A percentile compares a stretch with the other conserved stretches of the same genome.
These are phyloP conservation scores for Oryzaephilus surinamensis DNA, from an alignment of 1,140 invertebrate genomes.

Conservation along the genomic window DNA sequence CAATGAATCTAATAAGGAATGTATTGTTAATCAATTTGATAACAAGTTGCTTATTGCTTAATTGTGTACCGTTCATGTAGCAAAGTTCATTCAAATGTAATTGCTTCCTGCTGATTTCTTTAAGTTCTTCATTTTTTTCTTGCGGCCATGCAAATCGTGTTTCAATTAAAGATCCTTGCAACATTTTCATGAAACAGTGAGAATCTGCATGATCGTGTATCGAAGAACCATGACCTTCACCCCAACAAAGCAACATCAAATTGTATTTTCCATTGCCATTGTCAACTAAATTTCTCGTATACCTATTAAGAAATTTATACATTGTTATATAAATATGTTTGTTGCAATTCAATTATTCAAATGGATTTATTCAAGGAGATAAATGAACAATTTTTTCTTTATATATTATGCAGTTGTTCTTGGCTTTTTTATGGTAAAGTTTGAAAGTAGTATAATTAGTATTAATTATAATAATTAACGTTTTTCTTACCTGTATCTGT, in stretches of 20 bases:
- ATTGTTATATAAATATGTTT: no score
- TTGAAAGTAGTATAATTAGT: neutral
- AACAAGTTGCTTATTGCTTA: no score
- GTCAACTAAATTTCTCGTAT: constrained; percentile 90
- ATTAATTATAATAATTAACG: no score
- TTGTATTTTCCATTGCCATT: constrained; percentile 96
- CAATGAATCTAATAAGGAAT: constrained; percentile 62
- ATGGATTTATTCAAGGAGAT: no score
- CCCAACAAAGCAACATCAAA: constrained; percentile 95
- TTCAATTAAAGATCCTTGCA: constrained; percentile 61
- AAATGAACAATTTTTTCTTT: neutral
- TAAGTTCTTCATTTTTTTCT: constrained; percentile 38
- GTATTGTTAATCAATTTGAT: neutral
- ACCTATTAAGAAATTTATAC: constrained; percentile 57
- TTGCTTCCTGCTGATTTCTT: constrained; percentile 50
- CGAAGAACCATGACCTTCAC: constrained; percentile 83
- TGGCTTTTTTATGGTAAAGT: neutral
- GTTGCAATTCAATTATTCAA: no score
- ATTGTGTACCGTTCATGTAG: constrained; percentile 86
- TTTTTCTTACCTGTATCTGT: constrained; percentile 72
- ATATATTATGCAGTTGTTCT: neutral
- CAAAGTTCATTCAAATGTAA: constrained; percentile 70
- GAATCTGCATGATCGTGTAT: constrained; percentile 95
- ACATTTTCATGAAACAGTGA: constrained; percentile 95
- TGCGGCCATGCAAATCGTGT: constrained; percentile 65